Base-by-base conservation (phyloP, 2,113 vertebrate species). In the Chlorodrepanis virens region DNA sequence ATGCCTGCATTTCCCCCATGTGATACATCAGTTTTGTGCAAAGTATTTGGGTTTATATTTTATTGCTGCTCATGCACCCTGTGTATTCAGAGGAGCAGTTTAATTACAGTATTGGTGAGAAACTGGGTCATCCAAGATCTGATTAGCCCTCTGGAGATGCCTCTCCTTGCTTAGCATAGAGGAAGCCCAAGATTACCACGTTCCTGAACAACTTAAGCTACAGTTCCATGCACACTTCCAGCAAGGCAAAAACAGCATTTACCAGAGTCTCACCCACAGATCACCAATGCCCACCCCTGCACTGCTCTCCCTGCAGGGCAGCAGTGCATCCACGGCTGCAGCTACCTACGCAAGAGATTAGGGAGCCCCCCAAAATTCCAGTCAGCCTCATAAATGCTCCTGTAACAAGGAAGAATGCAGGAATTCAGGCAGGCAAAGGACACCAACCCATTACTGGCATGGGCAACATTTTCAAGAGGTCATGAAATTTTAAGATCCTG, bases 41-140 rank as follows among this genome's bases (percentile, higher is more conserved):
- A 72, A 53, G 28, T n/a, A 70, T 13, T 9, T 47, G 44, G 16
- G 63, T 47, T 83, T 33, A 0, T 28, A n/a, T 52, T 87, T 84
- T 57, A 64, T 24, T 71, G 59, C 6, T 6, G 23, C 19, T 82
- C 45, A 47, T 12, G 42, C 56, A 83, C 14, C 21, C 45, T 74
- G 77, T 72, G 50, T 23, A 80, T 74, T 74, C 60, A 79, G 15
- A 77, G 31, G 14, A 40, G 79, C 22, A 2, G 42, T 80, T 88
- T 90, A 85, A 94, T 94, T 90, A 86, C 79, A 90, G 45, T 67
- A 67, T 4, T 70, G 79, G 42, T 42, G 31, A 88, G 88, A 90
- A 97, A 95, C 54, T 93, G 95, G 94, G 95, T 92, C 96, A 92
- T 3, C 19, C 5, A 50, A 74, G 68, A 94, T 86, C 94, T 90